Base-by-base conservation (phyloP, 2,888 invertebrate genomes). In the Pristionchus maxplancki region DNA sequence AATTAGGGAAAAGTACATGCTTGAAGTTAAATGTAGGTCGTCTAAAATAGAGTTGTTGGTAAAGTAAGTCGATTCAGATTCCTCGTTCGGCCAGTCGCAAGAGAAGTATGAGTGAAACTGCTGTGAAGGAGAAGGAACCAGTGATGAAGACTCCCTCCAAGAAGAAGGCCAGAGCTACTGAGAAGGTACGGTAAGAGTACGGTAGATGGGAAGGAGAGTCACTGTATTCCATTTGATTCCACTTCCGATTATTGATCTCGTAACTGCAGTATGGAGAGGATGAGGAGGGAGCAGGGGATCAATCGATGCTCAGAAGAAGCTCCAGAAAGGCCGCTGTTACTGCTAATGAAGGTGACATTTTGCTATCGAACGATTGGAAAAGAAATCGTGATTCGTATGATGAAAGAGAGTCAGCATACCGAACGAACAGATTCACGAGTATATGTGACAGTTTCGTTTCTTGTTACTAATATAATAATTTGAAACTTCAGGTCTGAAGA, bases 241-340 rank as follows among this genome's bases (percentile, higher is more conserved):
- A n/a, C n/a, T n/a, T n/a, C n/a, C n/a, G n/a, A n/a, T n/a, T n/a
- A n/a, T n/a, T n/a, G 31, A 67, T 9, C 17, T 24, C 24, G 6
- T 2, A 34, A 17, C 17, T 67, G 20, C n/a, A 78, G 44, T n/a
- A 78, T 44, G 78, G 48, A 40, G 71, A 74, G 6, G 71, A 64
- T 15, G 64, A 74, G 40, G 40, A 40, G 5, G 71, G 71, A 74
- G 71, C 40, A 8, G 78, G 78, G 9, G 78, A 78, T 28, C 78
- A 48, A 44, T 78, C 78, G 48, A 78, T 78, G 28, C 44, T 78
- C 48, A 78, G 78, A 78, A 78, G 78, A 78, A 78, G 78, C 44
- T n/a, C 34, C 17, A 78, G 78, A 78, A 78, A 48, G 78, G 78
- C 78, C 0, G 78, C 78, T 24, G 44, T 28, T 13, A 40, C 78